phyloP scores from a whole-genome alignment of 1,140 invertebrate genomes.

The Solenopsis invicta region DNA sequence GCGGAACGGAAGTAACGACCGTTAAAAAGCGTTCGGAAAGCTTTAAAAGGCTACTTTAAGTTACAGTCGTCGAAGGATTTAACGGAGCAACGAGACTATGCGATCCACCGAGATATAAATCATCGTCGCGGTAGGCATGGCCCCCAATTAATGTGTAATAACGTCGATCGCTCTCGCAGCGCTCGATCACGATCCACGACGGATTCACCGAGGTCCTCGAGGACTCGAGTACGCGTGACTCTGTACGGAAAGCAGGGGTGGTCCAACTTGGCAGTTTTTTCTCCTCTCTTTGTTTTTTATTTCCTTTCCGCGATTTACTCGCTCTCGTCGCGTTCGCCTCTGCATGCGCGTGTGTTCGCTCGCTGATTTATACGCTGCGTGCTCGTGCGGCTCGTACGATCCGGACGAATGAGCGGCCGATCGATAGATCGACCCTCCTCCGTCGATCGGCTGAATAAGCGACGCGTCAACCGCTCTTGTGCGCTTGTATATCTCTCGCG shows the following conservation, averaged over 20 bases:
- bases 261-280: constrained; percentile 76
- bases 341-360: not conserved
- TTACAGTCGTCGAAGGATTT: constrained; percentile 26
- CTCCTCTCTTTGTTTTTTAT: constrained; percentile 46
- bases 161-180: constrained; percentile 45
- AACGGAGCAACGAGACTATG: constrained; percentile 50
- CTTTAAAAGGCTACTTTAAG: not conserved
- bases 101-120: constrained; percentile 56
- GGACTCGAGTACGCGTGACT: constrained; percentile 63
- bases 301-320: not conserved
- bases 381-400: constrained; percentile 41
- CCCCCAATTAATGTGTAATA: not conserved
- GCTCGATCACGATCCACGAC: constrained; percentile 53
- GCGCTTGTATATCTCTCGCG: constrained; percentile 32
- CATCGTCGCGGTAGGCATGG: constrained; percentile 21
- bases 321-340: not conserved
- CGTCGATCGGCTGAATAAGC: constrained; percentile 51
- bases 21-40: not conserved
- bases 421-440: constrained; percentile 48
- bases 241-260: constrained; percentile 74
- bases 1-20: not conserved
- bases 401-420: constrained; percentile 6
- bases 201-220: constrained; percentile 53
- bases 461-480: constrained; percentile 32
- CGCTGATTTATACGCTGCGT: not conserved